Conservation (phyloP, 2,113 vertebrate species). For the Siniperca knerii region DNA sequence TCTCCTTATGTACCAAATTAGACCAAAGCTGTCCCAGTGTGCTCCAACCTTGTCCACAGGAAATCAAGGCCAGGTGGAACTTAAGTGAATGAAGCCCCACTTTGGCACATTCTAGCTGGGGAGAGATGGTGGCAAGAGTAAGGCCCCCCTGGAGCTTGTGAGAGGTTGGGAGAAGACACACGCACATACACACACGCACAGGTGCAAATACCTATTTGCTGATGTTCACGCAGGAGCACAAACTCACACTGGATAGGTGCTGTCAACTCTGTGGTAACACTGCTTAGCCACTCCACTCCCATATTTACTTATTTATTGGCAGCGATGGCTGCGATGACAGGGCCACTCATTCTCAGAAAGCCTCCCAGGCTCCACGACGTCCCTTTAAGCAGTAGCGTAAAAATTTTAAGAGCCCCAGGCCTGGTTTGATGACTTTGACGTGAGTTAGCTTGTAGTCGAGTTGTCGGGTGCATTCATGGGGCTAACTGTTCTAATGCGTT, state of each 20-base stretch:
- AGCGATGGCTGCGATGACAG: slow-evolving; percentile 77
- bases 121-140: slow-evolving; percentile 65
- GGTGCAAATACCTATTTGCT: slow-evolving; percentile 60
- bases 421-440: slow-evolving; percentile 80
- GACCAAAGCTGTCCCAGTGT: slow-evolving; percentile 74
- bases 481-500: slow-evolving; percentile 84
- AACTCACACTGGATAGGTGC: slow-evolving; percentile 44
- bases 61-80: slow-evolving; percentile 82
- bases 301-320: slow-evolving; percentile 83
- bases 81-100: slow-evolving; percentile 79
- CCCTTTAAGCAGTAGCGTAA: slow-evolving; percentile 75
- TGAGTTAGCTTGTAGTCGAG: slow-evolving; percentile 77
- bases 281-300: slow-evolving; percentile 61
- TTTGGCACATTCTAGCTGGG: slow-evolving; percentile 78
- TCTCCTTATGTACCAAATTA: slow-evolving; percentile 77
- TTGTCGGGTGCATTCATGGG: slow-evolving; percentile 85
- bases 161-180: slow-evolving; percentile 35
- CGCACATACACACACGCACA: slow-evolving; percentile 27
- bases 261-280: slow-evolving; percentile 68
- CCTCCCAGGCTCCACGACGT: slow-evolving; percentile 67
- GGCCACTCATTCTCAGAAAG: slow-evolving; percentile 80
- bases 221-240: slow-evolving; percentile 53
- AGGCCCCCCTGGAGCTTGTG: slow-evolving; percentile 59
- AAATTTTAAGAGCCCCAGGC: slow-evolving; percentile 80
- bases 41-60: slow-evolving; percentile 72